These are phyloP conservation scores for Oligia strigilis DNA, from an alignment of 2,888 invertebrate species.

Conservation along the genomic window DNA sequence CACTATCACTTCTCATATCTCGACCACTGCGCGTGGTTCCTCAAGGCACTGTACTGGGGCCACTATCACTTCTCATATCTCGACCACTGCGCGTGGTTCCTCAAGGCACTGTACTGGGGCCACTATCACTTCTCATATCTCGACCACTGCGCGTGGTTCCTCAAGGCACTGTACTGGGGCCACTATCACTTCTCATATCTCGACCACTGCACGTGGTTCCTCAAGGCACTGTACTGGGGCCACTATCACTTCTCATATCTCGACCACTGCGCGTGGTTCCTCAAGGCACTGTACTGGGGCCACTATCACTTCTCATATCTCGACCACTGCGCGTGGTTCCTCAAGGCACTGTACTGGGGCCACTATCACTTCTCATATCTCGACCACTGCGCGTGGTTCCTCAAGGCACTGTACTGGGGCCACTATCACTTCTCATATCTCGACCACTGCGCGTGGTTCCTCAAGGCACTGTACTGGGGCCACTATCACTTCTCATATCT, in stretches of 20 bases:
- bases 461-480: conserved; percentile 41
- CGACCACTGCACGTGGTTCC: neutral
- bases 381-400: neutral
- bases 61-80: conserved; percentile 23
- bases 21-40: neutral
- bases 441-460: neutral
- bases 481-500: conserved; percentile 23
- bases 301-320: conserved; percentile 23
- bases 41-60: conserved; percentile 42
- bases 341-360: conserved; percentile 41
- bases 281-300: conserved; percentile 41
- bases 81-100: neutral
- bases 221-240: conserved; percentile 41
- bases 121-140: conserved; percentile 23
- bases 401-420: conserved; percentile 42
- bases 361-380: conserved; percentile 23
- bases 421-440: conserved; percentile 23
- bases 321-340: neutral
- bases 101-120: conserved; percentile 41
- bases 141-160: neutral
- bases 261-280: neutral
- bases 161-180: conserved; percentile 42
- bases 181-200: conserved; percentile 23
- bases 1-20: conserved; percentile 23
- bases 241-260: conserved; percentile 23